A percentile compares a stretch with the other conserved stretches of the same genome.
These are phyloP conservation scores for Scrobipalpa atriplicella DNA, from an alignment of 2,888 invertebrate species.

Conservation along the genomic window DNA sequence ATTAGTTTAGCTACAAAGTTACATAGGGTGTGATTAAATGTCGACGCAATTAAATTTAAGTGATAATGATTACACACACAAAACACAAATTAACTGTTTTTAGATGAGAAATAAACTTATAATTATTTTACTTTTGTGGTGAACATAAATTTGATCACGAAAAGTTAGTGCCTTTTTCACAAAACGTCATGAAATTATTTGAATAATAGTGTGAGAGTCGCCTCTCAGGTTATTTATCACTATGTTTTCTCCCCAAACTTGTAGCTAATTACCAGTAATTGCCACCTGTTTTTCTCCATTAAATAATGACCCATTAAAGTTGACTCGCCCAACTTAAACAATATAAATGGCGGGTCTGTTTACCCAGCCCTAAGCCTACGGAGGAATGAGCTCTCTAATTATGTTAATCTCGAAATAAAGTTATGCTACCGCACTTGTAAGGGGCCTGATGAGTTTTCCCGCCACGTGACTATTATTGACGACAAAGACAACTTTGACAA, in stretches of 20 bases:
- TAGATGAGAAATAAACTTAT: background rate
- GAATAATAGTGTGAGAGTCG: background rate
- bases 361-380: conserved; percentile 57
- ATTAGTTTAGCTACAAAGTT: background rate
- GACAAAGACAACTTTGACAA: background rate
- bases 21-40: background rate
- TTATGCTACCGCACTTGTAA: conserved; percentile 71
- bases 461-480: background rate
- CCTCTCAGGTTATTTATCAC: background rate
- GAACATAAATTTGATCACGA: too few species aligned
- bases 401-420: conserved; percentile 79
- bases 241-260: conserved; percentile 3
- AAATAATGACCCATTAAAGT: conserved; percentile 51
- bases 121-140: too few species aligned
- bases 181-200: background rate
- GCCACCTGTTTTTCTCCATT: conserved; percentile 58
- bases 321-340: conserved; percentile 31
- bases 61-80: background rate
- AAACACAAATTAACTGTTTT: background rate
- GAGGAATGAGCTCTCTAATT: conserved; percentile 67
- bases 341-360: conserved; percentile 50
- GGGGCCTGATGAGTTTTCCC: conserved; percentile 44
- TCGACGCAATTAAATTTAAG: background rate
- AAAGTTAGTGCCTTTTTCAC: too few species aligned
- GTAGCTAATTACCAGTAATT: conserved; percentile 53